Percentiles rank a stretch among this genome's conserved stretches.
These are phyloP conservation scores for Pollenia amentaria DNA, from an alignment of 2,888 invertebrate species.

Conservation along the genomic window DNA sequence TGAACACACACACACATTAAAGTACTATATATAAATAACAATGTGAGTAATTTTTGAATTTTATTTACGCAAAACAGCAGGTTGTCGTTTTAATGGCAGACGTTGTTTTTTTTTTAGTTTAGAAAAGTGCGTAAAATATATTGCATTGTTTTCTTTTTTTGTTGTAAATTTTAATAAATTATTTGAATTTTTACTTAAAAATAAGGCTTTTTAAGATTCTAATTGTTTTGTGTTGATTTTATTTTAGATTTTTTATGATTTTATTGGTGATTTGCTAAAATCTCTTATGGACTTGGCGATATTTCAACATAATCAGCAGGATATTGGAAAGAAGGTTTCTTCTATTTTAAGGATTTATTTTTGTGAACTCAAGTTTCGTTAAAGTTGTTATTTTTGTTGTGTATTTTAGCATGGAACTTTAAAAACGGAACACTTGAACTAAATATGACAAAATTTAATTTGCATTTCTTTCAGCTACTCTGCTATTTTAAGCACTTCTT, in stretches of 20 bases:
- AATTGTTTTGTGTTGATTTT: neutral
- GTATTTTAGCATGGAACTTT: constrained; percentile 32
- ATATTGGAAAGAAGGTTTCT: constrained; percentile 2
- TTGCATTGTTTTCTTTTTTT: neutral
- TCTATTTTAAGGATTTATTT: constrained; percentile 1
- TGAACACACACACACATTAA: constrained; percentile 25
- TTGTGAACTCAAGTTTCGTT: neutral
- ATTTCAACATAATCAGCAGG: neutral
- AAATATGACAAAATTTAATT: constrained; percentile 36
- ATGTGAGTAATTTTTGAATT: constrained; percentile 38
- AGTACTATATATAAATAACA: too few relatives aligned
- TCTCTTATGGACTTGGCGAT: neutral
- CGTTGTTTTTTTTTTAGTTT: constrained; percentile 26
- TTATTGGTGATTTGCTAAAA: neutral
- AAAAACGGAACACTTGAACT: constrained; percentile 65
- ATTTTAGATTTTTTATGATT: neutral
- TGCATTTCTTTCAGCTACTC: constrained; percentile 34
- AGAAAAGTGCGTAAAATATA: constrained; percentile 10
- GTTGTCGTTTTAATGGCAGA: constrained; percentile 35
- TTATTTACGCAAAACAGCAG: constrained; percentile 48
- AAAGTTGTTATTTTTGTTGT: constrained; percentile 22
- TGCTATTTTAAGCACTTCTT: constrained; percentile 49
- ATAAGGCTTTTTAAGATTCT: neutral
- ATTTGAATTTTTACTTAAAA: neutral
- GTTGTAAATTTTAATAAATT: constrained; percentile 1